These are phyloP conservation scores for Lissocephala sabroskyi DNA, from an alignment of 2,888 invertebrate species.

Conservation along the genomic window DNA sequence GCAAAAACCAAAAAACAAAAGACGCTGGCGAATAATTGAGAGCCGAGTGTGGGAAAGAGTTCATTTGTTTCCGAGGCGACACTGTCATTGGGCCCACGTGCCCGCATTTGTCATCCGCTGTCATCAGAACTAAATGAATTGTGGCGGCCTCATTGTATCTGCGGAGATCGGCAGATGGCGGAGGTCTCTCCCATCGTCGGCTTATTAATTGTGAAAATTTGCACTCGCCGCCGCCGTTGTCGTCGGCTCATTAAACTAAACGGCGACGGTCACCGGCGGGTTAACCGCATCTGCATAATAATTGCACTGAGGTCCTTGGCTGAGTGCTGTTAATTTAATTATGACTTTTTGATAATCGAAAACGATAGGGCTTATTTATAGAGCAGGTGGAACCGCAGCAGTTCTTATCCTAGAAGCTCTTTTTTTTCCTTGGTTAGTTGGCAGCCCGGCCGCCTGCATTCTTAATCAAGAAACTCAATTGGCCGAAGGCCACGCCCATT, in stretches of 20 bases:
- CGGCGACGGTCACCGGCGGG: no score
- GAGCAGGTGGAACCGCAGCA: neutral
- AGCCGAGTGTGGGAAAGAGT: no score
- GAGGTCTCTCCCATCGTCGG: no score
- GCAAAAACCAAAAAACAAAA: no score
- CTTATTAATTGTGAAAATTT: no score
- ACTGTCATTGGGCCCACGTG: neutral
- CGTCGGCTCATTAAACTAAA: neutral
- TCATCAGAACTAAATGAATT: neutral
- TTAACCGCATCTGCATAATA: no score
- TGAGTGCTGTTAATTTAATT: no score
- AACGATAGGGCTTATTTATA: no score
- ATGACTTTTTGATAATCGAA: no score
- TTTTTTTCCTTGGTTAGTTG: constrained; percentile 21
- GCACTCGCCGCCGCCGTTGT: no score
- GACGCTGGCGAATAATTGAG: neutral
- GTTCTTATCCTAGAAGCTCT: neutral
- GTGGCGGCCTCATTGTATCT: neutral
- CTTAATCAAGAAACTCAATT: constrained; percentile 28
- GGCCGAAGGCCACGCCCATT: constrained; percentile 37
- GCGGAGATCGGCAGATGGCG: no score
- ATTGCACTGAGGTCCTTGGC: no score
- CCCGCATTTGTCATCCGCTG: neutral
- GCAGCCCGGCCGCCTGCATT: constrained; percentile 16
- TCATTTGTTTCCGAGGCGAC: neutral